These are phyloP conservation scores for Pipistrellus pygmaeus DNA, from an alignment of 2,797 vertebrate genomes.

Conservation along the genomic window DNA sequence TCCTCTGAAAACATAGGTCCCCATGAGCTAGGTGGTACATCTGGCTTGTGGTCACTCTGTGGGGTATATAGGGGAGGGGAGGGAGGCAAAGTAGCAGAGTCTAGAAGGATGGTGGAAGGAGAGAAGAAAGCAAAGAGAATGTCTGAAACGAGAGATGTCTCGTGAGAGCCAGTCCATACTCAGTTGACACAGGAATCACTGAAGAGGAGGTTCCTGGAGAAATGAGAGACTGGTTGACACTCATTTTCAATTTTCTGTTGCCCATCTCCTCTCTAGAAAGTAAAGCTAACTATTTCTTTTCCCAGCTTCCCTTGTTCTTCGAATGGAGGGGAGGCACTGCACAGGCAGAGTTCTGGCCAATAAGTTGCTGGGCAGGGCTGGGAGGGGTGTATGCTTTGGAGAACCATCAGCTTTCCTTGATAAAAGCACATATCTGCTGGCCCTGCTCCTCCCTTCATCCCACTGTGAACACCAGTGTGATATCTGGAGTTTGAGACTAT, in stretches of 20 bases:
- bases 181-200: background rate
- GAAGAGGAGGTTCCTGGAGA: background rate
- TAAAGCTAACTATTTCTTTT: background rate
- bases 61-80: no score
- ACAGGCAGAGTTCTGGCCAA: background rate
- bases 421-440: background rate
- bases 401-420: background rate
- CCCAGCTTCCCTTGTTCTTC: background rate
- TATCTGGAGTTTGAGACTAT: background rate
- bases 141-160: background rate
- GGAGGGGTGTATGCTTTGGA: background rate
- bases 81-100: background rate
- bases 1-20: background rate
- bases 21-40: no score
- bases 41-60: background rate
- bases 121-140: background rate
- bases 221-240: background rate
- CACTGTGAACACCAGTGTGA: background rate
- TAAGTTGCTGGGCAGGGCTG: background rate
- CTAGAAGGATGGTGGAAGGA: background rate
- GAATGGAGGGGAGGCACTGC: background rate
- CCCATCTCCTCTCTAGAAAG: background rate
- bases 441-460: background rate
- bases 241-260: background rate
- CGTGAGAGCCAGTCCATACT: background rate